A percentile compares a stretch with the other conserved stretches of the same genome.
Conservation (phyloP, 2,797 vertebrate species). For the Clarias fuscus region DNA sequence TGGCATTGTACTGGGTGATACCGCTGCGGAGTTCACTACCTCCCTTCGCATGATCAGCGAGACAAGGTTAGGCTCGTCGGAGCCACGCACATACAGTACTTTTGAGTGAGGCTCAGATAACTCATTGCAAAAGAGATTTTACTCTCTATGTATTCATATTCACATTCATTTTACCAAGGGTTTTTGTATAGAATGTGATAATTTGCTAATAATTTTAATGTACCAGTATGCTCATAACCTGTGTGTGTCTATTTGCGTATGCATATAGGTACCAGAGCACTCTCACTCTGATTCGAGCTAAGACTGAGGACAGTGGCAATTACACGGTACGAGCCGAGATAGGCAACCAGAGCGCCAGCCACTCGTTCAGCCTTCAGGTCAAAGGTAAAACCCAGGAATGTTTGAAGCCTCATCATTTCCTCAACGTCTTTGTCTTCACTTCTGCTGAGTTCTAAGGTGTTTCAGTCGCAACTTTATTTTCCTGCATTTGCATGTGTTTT, state of each 20-base stretch:
- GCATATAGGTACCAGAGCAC: constrained; percentile 81
- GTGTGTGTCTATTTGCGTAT: constrained; percentile 39
- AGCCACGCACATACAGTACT: not conserved
- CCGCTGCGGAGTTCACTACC: constrained; percentile 88
- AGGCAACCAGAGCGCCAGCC: constrained; percentile 77
- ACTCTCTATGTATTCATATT: not conserved
- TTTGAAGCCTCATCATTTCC: constrained; percentile 17
- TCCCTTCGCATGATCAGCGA: constrained; percentile 78
- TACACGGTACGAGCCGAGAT: constrained; percentile 90
- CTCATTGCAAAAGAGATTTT: constrained; percentile 4
- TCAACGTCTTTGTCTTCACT: not conserved
- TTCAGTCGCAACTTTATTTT: constrained; percentile 24
- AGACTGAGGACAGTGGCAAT: constrained; percentile 93
- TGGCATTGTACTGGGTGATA: constrained; percentile 80
- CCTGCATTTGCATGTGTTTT: constrained; percentile 45
- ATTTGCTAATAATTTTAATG: not conserved
- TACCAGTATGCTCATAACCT: not conserved
- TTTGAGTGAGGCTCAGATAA: not conserved
- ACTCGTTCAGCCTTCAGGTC: constrained; percentile 85
- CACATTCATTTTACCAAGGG: not conserved
- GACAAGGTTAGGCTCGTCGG: constrained; percentile 78
- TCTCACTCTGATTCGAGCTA: constrained; percentile 91
- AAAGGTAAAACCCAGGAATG: constrained; percentile 80
- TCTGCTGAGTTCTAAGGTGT: constrained; percentile 2
- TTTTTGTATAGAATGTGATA: not conserved